A percentile compares a stretch with the other conserved stretches of the same genome.
phyloP scores from a whole-genome alignment of 2,797 vertebrate species.

The Echeneis naucrates region DNA sequence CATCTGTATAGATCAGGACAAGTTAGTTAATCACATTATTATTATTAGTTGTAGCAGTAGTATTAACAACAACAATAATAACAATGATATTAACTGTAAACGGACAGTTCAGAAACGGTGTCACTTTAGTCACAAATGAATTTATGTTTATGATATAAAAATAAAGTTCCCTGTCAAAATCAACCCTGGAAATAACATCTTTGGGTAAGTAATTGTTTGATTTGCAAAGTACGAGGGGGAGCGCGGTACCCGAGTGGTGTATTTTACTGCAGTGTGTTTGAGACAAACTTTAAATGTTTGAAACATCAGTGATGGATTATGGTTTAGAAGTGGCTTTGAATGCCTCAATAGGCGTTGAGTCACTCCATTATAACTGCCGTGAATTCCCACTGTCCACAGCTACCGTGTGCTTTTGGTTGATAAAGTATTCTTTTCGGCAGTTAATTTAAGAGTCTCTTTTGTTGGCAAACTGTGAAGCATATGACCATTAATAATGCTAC shows the following conservation, averaged over 20 bases:
- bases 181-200: not conserved
- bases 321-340: not conserved
- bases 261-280: not conserved
- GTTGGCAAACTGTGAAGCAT: not conserved
- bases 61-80: too few species aligned
- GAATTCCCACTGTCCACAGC: not conserved
- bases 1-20: slow-evolving; percentile 73
- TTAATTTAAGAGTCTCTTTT: not conserved
- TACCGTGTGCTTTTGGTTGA: not conserved
- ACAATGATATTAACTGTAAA: not conserved
- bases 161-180: too few species aligned
- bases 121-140: too few species aligned
- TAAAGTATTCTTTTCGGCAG: not conserved
- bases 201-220: not conserved
- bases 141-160: too few species aligned
- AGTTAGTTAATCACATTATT: not conserved
- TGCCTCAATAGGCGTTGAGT: not conserved
- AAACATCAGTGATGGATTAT: not conserved
- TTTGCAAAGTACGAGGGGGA: not conserved
- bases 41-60: too few species aligned
- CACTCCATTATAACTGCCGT: not conserved
- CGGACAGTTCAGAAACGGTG: not conserved
- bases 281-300: not conserved
- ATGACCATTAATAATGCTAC: not conserved
- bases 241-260: not conserved